phyloP scores from a whole-genome alignment of 2,797 vertebrate species.

The Phaenicophaeus curvirostris region DNA sequence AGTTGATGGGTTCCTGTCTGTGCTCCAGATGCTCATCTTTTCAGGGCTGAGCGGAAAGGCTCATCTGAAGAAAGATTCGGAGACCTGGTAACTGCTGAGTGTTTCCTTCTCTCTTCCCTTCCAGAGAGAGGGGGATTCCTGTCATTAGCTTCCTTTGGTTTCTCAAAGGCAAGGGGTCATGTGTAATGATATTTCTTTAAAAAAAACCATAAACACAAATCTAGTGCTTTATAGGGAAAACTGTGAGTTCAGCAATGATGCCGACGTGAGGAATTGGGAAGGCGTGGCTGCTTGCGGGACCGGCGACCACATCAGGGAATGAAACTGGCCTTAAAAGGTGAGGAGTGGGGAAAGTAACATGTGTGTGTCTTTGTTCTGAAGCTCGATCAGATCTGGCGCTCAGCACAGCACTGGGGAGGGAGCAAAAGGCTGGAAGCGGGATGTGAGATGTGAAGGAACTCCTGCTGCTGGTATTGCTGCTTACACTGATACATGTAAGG shows the following conservation, averaged over 20 bases:
- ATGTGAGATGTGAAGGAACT: background rate
- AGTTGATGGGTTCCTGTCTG: background rate
- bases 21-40: background rate
- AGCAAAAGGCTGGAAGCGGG: background rate
- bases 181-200: background rate
- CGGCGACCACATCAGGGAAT: background rate
- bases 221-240: background rate
- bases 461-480: fast-evolving
- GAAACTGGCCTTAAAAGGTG: background rate
- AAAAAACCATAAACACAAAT: background rate
- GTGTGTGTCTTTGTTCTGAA: background rate
- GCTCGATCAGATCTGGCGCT: background rate
- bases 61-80: background rate
- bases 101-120: background rate
- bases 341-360: no score
- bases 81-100: background rate
- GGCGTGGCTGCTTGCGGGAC: background rate
- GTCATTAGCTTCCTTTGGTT: background rate
- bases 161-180: background rate
- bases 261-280: background rate
- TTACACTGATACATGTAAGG: background rate
- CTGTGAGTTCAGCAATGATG: background rate
- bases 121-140: background rate
- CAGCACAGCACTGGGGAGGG: background rate
- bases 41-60: background rate